Evolutionary conservation across 1,140 invertebrate genomes (phyloP).

Genomic region (Drosophila mayri): DNA sequence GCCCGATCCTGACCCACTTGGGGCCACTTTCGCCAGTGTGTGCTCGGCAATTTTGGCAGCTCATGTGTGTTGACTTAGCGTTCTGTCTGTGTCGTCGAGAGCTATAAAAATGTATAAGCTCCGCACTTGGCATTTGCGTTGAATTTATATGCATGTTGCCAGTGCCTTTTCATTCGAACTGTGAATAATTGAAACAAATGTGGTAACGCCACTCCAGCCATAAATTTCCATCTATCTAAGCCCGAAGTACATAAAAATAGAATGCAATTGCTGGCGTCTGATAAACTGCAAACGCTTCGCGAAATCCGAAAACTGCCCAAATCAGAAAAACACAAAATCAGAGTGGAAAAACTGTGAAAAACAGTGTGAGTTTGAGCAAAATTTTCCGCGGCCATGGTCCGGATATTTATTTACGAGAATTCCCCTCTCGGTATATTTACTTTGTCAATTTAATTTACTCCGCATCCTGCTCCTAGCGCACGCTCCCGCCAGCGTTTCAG

Average conservation of each 20-base stretch:
- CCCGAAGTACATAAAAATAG: constrained; percentile 12
- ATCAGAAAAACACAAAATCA: constrained; percentile 4
- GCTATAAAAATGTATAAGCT: constrained; percentile 66
- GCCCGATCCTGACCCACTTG: constrained; percentile 46
- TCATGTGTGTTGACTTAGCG: constrained; percentile 51
- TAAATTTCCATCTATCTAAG: constrained; percentile 53
- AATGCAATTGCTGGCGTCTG: constrained; percentile 34
- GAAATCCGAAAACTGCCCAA: neutral
- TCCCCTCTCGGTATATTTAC: constrained; percentile 7
- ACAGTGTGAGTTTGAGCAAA: constrained; percentile 7
- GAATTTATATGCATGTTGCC: constrained; percentile 56
- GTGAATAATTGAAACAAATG: constrained; percentile 71
- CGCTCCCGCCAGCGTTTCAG: constrained; percentile 33
- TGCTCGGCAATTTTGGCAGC: constrained; percentile 58
- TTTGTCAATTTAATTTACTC: constrained; percentile 43
- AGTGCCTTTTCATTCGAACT: constrained; percentile 36
- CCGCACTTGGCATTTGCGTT: constrained; percentile 16
- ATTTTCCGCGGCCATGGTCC: constrained; percentile 5
- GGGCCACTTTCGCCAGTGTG: constrained; percentile 35
- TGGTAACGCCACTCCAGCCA: constrained; percentile 18
- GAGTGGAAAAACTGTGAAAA: too few relatives aligned
- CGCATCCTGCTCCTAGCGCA: constrained; percentile 22
- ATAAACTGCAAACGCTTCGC: constrained; percentile 23
- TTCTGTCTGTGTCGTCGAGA: constrained; percentile 28
- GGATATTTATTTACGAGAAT: constrained; percentile 23